Evolutionary conservation across 2,113 vertebrate species (phyloP), one percentile per base, ranked within the genome.

Genomic region (Xenopus laevis): DNA sequence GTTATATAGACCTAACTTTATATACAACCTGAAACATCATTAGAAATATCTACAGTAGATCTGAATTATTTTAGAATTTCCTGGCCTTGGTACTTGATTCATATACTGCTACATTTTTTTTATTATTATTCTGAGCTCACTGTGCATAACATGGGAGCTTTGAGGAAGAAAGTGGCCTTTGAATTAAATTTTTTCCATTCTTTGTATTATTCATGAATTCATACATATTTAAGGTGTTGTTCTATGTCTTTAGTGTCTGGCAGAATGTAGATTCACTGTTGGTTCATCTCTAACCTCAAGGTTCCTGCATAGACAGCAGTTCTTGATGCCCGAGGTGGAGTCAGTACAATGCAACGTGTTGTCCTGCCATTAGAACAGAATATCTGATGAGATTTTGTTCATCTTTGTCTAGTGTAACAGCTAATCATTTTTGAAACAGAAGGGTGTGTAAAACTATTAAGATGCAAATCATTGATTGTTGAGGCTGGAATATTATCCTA

Each of bases 261-360:
- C 57, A 65, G 23, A 40, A 62, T 47, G 55, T n/a, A 53, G 27
- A 75, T 75, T 52, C 13, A 20, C 61, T 75, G 65, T 53, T 61
- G 72, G 58, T 75, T 75, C 57, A 68, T 68, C 65, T 75, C 68
- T 44, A 62, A 62, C 68, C 65, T 68, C 57, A 62, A 68, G 23
- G 23, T 27, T 27, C 23, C 23, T 27, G 65, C 57, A 47, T 21
- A 75, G 45, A 33, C 57, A 62, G 65, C 65, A 40, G n/a, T 68
- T 74, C 57, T 68, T 74, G n/a, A 68, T 68, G 65, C 68, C 68
- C 61, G 50, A 68, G 65, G 72, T 68, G 65, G 72, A 62, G 65
- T 75, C 68, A 68, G 58, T 75, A 68, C 68, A 68, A 68, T 68
- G 62, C 57, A 62, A 68, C 8, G 65, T 62, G 58, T 57, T 61